Base-by-base conservation (phyloP, 2,888 invertebrate species). In the Neria commutata region DNA sequence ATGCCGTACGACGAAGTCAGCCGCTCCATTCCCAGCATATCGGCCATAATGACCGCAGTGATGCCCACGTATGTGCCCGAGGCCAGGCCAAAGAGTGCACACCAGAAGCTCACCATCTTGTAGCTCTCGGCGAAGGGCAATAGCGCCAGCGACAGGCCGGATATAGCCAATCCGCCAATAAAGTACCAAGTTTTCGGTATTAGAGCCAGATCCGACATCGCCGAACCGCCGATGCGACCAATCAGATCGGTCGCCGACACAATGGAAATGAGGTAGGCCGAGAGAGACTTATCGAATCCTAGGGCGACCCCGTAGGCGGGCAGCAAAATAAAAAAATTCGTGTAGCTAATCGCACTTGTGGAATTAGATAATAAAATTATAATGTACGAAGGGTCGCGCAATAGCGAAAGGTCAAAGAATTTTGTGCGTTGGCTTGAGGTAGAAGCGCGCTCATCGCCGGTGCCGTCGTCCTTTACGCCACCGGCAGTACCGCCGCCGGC, bases 61-160 rank as follows among this genome's bases (percentile, higher is more conserved):
- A 94, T 89, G 3, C 94, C 94, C 0, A 92, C 91, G 76, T 93
- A 94, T 2, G 90, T 86, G 10, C 94, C 94, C 0, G 93, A 92
- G 2, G 92, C 90, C 16, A 94, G 81, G 1, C 94, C 94, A 72
- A 93, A 94, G 1, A 90, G 73, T 0, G 89, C 87, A 78, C 92
- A 93, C 74, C 88, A 89, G 25, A 85, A 83, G 51, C 89, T 86
- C 1, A 92, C 85, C 49, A 85, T 83, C 0, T 81, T 75, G 75
- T 91, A 94, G 37, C 85, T 85, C 0, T 81, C 76, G n/a, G 88
- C 87, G 24, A 90, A 79, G 0, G 93, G 93, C 64, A 93, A 81
- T 29, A 90, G 73, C 0, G 90, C 84, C 56, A 94, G 80, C 37
- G 91, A 89, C 2, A 92, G 79, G 0, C 94, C 94, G 0, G 93